Evolutionary conservation across 2,888 invertebrate genomes (phyloP), one percentile per base, ranked within the genome.

Genomic region (Graphium colonna): DNA sequence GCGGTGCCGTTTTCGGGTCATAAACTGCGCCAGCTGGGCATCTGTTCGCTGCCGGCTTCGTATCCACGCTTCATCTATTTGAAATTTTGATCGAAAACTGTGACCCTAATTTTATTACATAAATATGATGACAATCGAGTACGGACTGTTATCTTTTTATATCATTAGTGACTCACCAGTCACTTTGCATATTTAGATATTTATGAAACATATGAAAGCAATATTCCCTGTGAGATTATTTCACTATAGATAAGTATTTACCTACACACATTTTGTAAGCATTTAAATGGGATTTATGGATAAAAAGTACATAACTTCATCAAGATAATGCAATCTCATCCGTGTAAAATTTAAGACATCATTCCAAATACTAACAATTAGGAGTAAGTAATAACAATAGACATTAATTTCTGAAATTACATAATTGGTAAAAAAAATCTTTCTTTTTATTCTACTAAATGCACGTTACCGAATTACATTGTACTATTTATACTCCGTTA

Each of bases 401-500:
- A 58, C 57, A 60, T 65, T 69, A 69, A 67, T 54, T 57, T 67
- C 59, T 49, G 60, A 69, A 68, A 69, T 56, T 64, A 70, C 70
- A 63, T 68, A 67, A 51, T 67, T 60, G 66, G 61, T 9, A 12
- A 69, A 59, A 60, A 71, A 71, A 72, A 31, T 28, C 13, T n/a
- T 63, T 68, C n/a, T 61, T 60, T 73, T 64, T 79, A 79, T 64
- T 71, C 79, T 82, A 83, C 73, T 85, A 86, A 86, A 86, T 86
- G 86, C 84, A 82, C 70, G 69, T 77, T 68, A 77, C 73, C 71
- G 67, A 73, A 71, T 54, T 59, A 65, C 71, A 76, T 83, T 84
- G 82, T 82, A 86, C 83, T 84, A 81, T 36, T 36, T 12, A 36
- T 71, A 67, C 59, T 63, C 63, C 55, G 57, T 61, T 64, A 63